phyloP scores from a whole-genome alignment of 2,888 invertebrate genomes.

The Eumerus sabulonum region DNA sequence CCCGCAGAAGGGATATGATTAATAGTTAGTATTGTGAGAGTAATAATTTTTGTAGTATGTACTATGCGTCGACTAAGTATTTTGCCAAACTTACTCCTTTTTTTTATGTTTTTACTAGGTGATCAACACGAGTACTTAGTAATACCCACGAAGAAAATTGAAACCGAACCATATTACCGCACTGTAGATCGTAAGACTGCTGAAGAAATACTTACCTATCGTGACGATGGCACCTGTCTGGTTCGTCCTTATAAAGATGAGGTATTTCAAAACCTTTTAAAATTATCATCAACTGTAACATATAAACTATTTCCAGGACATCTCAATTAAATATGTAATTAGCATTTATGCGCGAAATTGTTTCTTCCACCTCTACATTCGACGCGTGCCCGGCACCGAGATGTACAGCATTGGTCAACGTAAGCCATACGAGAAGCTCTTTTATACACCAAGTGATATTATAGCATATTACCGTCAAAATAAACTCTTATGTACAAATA shows the following conservation, averaged over 20 bases:
- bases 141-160: constrained; percentile 74
- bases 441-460: constrained; percentile 76
- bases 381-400: constrained; percentile 73
- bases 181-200: constrained; percentile 75
- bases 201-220: constrained; percentile 74
- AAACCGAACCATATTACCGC: constrained; percentile 76
- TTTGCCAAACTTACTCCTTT: too few species aligned
- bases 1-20: too few species aligned
- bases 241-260: constrained; percentile 77
- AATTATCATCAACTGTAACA: not conserved
- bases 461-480: constrained; percentile 76
- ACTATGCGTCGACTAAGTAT: too few species aligned
- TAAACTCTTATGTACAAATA: constrained; percentile 77
- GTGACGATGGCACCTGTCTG: constrained; percentile 77
- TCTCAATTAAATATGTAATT: constrained; percentile 77
- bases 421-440: constrained; percentile 75
- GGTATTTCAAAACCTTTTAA: constrained; percentile 62
- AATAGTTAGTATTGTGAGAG: too few species aligned
- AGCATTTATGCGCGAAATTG: constrained; percentile 76
- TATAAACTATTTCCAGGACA: constrained; percentile 70
- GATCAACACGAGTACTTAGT: constrained; percentile 75
- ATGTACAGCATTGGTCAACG: constrained; percentile 76
- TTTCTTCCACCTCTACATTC: constrained; percentile 77
- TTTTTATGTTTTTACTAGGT: too few species aligned
- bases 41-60: too few species aligned